Evolutionary conservation across 2,797 vertebrate genomes (phyloP).

Genomic region (Sibirionetta formosa): DNA sequence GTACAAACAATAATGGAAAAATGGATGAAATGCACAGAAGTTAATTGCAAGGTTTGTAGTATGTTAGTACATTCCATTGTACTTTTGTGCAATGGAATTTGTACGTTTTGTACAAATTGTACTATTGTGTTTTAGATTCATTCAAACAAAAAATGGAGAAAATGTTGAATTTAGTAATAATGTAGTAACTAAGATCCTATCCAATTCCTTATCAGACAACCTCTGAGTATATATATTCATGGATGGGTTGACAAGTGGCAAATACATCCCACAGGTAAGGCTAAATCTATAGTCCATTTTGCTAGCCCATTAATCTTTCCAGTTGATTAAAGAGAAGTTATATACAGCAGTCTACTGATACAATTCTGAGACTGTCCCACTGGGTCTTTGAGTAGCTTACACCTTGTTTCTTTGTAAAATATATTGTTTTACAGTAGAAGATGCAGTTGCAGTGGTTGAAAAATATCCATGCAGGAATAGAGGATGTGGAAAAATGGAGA

Average conservation of each 20-base stretch:
- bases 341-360: accelerated
- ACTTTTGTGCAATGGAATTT: neutral
- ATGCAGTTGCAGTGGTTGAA: neutral
- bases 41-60: neutral
- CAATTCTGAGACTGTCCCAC: neutral
- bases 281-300: neutral
- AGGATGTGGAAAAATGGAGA: neutral
- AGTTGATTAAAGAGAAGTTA: neutral
- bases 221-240: neutral
- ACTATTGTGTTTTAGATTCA: neutral
- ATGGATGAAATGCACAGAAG: neutral
- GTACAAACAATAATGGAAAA: neutral
- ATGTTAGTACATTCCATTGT: neutral
- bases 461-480: neutral
- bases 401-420: neutral
- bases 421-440: neutral
- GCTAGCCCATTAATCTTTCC: neutral
- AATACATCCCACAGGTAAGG: neutral
- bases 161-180: neutral
- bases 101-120: no score
- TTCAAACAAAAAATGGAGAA: neutral
- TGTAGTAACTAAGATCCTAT: neutral
- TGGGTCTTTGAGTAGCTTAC: neutral
- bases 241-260: neutral
- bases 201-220: neutral